A percentile compares a stretch with the other conserved stretches of the same genome.
Conservation (phyloP, 2,888 invertebrate species). For the Dascillus cervinus region DNA sequence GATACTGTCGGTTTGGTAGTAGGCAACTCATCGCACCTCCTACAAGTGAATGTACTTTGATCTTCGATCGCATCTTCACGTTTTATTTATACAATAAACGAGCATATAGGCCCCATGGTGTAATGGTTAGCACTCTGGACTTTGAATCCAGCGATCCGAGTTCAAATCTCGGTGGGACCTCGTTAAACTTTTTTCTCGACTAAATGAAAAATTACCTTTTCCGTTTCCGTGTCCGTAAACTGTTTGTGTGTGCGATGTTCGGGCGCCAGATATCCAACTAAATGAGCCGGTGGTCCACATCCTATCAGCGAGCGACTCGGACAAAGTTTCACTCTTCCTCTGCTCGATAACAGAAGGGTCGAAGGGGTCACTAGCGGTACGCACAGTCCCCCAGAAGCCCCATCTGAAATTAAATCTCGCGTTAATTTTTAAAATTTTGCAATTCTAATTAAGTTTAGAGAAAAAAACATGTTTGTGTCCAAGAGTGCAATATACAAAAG, state of each 20-base stretch:
- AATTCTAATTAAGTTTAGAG: no score
- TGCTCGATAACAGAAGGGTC: conserved; percentile 47
- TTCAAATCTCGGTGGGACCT: conserved; percentile 73
- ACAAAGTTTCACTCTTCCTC: conserved; percentile 45
- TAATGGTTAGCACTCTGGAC: conserved; percentile 75
- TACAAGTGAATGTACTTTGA: no score
- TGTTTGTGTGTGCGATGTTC: conserved; percentile 47
- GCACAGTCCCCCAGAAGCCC: conserved; percentile 37
- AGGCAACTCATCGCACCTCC: no score
- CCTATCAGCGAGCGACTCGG: conserved; percentile 27
- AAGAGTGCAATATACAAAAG: no score
- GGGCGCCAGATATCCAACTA: conserved; percentile 47
- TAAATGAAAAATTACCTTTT: no score
- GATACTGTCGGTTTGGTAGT: no score
- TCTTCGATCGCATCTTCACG: no score
- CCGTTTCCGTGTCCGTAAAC: conserved; percentile 50
- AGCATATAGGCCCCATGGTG: conserved; percentile 66
- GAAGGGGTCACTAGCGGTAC: conserved; percentile 49
- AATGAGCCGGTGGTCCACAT: conserved; percentile 30
- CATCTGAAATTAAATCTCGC: conserved; percentile 32
- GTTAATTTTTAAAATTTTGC: conserved; percentile 1
- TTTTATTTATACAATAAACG: no score
- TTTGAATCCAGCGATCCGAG: conserved; percentile 75
- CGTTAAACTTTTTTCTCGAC: not conserved
- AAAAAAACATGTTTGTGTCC: no score